Conservation (phyloP, 2,888 invertebrate species). For the Adela reaumurella region DNA sequence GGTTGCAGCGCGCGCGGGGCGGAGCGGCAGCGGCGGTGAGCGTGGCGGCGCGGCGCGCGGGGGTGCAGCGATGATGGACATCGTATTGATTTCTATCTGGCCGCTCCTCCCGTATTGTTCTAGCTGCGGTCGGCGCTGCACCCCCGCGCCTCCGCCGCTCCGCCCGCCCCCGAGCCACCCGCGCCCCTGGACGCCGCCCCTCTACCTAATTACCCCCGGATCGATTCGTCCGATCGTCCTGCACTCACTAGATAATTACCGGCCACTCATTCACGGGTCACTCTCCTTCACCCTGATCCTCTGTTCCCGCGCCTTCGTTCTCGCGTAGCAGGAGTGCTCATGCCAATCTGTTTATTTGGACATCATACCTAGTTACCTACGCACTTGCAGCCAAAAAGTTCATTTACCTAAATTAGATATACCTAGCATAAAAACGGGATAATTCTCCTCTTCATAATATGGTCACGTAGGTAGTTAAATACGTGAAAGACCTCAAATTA, state of each 20-base stretch:
- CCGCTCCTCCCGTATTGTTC: conserved; percentile 51
- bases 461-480: too few species aligned
- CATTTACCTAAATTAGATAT: too few species aligned
- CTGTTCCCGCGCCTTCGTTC: too few species aligned
- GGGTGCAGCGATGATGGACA: conserved; percentile 61
- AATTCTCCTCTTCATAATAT: too few species aligned
- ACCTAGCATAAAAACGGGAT: too few species aligned
- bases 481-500: too few species aligned
- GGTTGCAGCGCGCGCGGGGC: conserved; percentile 4
- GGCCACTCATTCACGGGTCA: too few species aligned
- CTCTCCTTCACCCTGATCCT: too few species aligned
- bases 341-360: too few species aligned
- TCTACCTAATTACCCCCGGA: conserved; percentile 20
- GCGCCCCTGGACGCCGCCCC: conserved; percentile 38
- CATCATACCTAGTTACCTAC: too few species aligned
- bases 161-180: conserved; percentile 40
- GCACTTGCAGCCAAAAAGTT: too few species aligned
- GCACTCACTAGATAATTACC: neutral
- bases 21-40: conserved; percentile 13
- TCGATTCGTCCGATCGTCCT: neutral
- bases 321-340: too few species aligned
- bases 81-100: conserved; percentile 58
- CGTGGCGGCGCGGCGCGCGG: conserved; percentile 26
- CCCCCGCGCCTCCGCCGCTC: conserved; percentile 28
- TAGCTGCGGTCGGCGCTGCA: conserved; percentile 29